phyloP scores from a whole-genome alignment of 2,113 vertebrate genomes.

The Carassius carassius region DNA sequence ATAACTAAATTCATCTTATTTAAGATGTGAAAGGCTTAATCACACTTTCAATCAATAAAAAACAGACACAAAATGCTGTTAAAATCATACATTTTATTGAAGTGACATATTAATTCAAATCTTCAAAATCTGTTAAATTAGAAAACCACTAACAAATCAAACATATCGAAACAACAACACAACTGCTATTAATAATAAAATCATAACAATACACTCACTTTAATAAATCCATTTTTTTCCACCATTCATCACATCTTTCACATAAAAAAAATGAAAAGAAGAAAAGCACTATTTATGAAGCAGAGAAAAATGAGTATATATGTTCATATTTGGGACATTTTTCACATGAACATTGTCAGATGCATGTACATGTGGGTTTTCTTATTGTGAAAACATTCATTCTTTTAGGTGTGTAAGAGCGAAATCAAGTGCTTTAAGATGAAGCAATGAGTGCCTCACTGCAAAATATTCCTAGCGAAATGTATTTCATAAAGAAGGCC shows the following conservation, averaged over 20 bases:
- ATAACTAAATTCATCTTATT: background rate
- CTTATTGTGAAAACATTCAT: background rate
- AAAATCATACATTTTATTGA: constrained; percentile 39
- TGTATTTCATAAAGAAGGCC: background rate
- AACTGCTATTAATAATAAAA: background rate
- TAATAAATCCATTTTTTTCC: constrained; percentile 26
- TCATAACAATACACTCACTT: constrained; percentile 20
- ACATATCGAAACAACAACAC: constrained; percentile 6
- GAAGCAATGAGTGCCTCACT: background rate
- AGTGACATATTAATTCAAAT: constrained; percentile 24
- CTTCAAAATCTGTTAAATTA: background rate
- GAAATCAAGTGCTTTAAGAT: constrained; percentile 7
- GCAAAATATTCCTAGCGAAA: background rate
- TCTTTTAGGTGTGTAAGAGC: background rate
- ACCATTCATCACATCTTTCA: constrained; percentile 50
- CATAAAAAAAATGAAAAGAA: constrained; percentile 8
- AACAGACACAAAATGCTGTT: background rate
- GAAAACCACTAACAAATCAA: constrained; percentile 2
- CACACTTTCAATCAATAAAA: background rate
- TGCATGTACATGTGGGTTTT: constrained; percentile 5
- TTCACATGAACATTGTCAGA: background rate
- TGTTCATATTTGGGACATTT: background rate
- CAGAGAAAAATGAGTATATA: background rate
- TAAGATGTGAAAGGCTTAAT: background rate
- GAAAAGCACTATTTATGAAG: constrained; percentile 16